phyloP scores from a whole-genome alignment of 64 coral and sea anemone genomes.

The Pocillopora damicornis region DNA sequence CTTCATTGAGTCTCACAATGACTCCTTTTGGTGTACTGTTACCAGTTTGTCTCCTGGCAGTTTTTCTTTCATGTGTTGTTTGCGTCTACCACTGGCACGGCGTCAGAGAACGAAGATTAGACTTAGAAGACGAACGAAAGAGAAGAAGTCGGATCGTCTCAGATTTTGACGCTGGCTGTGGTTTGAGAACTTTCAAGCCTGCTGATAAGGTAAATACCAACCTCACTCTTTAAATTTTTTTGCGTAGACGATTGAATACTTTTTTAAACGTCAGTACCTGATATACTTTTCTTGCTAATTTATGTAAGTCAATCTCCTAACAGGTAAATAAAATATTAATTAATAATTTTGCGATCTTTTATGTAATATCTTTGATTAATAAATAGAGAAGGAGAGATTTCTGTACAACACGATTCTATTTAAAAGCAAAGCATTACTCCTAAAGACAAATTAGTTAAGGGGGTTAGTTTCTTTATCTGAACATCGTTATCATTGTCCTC shows the following conservation, averaged over 20 bases:
- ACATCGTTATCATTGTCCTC: not conserved
- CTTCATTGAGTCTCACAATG: not conserved
- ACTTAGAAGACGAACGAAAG: constrained; percentile 36
- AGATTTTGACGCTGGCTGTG: not conserved
- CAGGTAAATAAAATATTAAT: too few species aligned
- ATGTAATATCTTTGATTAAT: too few species aligned
- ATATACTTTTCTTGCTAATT: not conserved
- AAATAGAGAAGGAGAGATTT: too few species aligned
- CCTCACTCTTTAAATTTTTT: not conserved
- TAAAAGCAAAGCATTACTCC: too few species aligned
- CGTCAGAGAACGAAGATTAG: constrained; percentile 18
- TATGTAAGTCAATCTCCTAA: not conserved
- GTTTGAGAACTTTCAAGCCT: constrained; percentile 9
- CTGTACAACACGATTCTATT: too few species aligned
- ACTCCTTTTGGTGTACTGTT: constrained; percentile 5
- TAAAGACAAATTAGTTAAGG: too few species aligned
- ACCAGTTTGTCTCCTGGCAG: constrained; percentile 15
- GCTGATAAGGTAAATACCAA: constrained; percentile 7
- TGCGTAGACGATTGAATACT: not conserved
- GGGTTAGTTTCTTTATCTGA: too few species aligned
- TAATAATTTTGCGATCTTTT: too few species aligned
- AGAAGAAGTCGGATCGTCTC: not conserved
- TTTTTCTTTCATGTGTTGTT: constrained; percentile 30
- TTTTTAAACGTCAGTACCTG: too few species aligned
- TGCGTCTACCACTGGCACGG: constrained; percentile 34